Evolutionary conservation across 2,888 invertebrate species (phyloP).

Genomic region (Dynastes maya): DNA sequence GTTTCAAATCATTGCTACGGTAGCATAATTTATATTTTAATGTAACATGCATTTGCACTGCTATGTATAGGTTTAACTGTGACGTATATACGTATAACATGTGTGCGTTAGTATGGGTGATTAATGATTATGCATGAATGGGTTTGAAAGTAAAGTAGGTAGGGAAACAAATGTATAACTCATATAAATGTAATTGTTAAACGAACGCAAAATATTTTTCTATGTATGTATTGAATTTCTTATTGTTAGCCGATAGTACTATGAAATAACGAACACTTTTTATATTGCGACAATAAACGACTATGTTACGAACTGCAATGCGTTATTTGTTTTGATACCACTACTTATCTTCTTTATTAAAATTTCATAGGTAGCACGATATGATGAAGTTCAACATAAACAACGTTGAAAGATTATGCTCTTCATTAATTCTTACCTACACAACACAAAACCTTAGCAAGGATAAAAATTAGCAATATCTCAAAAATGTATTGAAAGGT

Average conservation of each 20-base stretch:
- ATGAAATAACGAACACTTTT: constrained; percentile 40
- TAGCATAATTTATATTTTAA: constrained; percentile 7
- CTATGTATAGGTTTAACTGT: not conserved
- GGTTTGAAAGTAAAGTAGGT: not conserved
- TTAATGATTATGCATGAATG: not conserved
- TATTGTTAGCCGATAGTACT: constrained; percentile 28
- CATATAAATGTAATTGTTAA: constrained; percentile 15
- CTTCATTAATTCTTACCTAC: too few species aligned
- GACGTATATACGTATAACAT: not conserved
- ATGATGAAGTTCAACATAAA: too few species aligned
- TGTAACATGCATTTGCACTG: constrained; percentile 37
- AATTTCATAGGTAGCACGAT: not conserved
- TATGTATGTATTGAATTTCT: constrained; percentile 32
- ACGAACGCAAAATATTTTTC: constrained; percentile 23
- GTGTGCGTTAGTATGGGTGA: not conserved
- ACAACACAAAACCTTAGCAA: too few species aligned
- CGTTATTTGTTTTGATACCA: not conserved
- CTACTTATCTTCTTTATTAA: not conserved
- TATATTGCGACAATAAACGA: constrained; percentile 47
- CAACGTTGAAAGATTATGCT: too few species aligned
- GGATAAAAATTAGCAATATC: too few species aligned
- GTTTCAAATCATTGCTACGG: not conserved
- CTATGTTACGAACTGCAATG: constrained; percentile 1
- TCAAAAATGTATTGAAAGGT: too few species aligned
- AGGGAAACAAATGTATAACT: not conserved